phyloP scores from a whole-genome alignment of 2,113 vertebrate genomes.

The Chascanopsetta lugubris region DNA sequence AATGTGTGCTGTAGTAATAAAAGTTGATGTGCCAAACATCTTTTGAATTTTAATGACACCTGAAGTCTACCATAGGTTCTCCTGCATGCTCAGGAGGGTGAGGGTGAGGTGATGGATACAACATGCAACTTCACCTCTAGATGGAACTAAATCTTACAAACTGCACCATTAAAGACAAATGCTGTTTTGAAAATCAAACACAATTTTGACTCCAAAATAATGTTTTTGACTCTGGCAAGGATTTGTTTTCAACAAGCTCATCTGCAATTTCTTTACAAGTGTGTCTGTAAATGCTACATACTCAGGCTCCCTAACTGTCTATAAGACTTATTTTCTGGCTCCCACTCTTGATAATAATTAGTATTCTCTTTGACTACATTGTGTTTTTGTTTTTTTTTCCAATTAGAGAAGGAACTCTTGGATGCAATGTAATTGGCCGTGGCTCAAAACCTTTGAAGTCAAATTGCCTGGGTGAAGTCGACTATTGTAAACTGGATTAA shows the following conservation, averaged over 20 bases:
- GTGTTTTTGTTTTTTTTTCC: conserved; percentile 48
- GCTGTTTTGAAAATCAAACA: too few relatives aligned
- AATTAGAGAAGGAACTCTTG: conserved; percentile 62
- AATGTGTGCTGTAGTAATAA: too few relatives aligned
- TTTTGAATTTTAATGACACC: too few relatives aligned
- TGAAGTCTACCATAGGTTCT: too few relatives aligned
- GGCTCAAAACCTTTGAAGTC: conserved; percentile 76
- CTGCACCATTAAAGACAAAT: too few relatives aligned
- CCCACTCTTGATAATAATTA: conserved; percentile 67
- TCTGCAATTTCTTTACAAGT: conserved; percentile 11
- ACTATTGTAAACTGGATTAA: conserved; percentile 75
- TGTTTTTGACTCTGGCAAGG: too few relatives aligned
- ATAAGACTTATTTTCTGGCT: conserved; percentile 55
- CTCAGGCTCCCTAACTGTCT: conserved; percentile 52
- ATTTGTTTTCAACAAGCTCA: background rate
- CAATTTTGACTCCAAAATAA: too few relatives aligned
- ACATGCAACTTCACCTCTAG: too few relatives aligned
- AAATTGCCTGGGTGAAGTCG: conserved; percentile 73
- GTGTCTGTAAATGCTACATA: conserved; percentile 27
- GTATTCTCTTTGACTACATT: conserved; percentile 65
- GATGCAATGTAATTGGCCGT: conserved; percentile 72
- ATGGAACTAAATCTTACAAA: too few relatives aligned
- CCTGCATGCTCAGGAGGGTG: too few relatives aligned
- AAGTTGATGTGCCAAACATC: too few relatives aligned
- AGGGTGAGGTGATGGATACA: too few relatives aligned